Evolutionary conservation across 1,140 invertebrate genomes (phyloP), one percentile per base, ranked within the genome.

Genomic region (Drosophila arawakana): DNA sequence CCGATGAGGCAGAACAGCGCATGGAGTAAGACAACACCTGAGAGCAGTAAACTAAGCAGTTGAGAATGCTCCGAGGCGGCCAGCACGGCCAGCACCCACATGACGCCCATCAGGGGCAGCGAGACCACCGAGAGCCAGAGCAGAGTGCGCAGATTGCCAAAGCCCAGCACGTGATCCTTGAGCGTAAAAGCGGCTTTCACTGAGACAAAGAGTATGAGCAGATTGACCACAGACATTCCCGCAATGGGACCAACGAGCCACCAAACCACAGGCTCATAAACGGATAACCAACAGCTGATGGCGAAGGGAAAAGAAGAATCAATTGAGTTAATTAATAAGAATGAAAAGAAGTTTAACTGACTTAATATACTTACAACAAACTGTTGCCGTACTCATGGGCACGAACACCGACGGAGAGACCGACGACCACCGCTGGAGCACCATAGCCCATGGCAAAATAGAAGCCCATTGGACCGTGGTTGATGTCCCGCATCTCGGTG

Each of bases 341-440:
- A 7, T 15, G 10, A 30, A 30, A 11, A 21, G 13, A 25, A 30
- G 25, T 30, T 30, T 9, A 34, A 34, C 52, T 30, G 10, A 10
- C 15, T 66, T 1, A 21, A 21, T 21, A 68, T 78, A 96, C 97
- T 96, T 94, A 98, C 97, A 98, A 98, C 71, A 97, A 95, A 80
- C 96, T 96, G 91, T 98, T 98, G 72, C 98, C 98, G 92, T 99
- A 99, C 89, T 98, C 97, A 91, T 98, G 97, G n/a, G 97, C 97
- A 49, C 97, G 94, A 0, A 99, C 97, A 0, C 97, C 97, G 13
- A 98, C 97, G 21, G 98, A 96, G 6, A 99, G 93, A 43, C 97
- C 97, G 5, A 99, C 97, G 50, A 98, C 95, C 37, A 99, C 95
- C 3, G 98, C 98, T 3, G 98, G 98, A 49, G 97, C 94, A n/a